Base-by-base conservation (phyloP, 2,113 vertebrate genomes). In the Montifringilla adamsi region DNA sequence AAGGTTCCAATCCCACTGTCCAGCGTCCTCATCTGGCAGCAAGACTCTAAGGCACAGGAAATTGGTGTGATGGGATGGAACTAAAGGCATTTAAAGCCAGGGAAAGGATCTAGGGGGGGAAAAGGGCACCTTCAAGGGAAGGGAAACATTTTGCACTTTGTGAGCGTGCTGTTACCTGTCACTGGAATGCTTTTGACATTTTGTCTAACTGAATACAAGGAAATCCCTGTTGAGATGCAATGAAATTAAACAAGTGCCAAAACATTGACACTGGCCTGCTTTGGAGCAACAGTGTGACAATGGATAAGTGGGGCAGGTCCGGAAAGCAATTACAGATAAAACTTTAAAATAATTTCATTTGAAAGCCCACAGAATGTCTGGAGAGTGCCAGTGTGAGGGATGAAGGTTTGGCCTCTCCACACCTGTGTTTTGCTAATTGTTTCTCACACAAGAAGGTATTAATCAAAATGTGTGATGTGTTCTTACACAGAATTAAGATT, bases 1-100 rank as follows among this genome's bases (percentile, higher is more conserved):
- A 99, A 99, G 83, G 99, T 99, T 88, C 99, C 99, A 17, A 99
- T 99, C n/a, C 99, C 99, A 1, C 99, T 99, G 98, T 99, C 99
- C 96, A 99, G 83, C 1, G 99, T 99, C 95, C 99, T 98, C 98
- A 98, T 99, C 98, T 99, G 99, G 97, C 99, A 99, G 97, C 98
- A 94, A 63, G 98, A 98, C 97, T 98, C 99, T 99, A 95, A 49
- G 56, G 95, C 68, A 97, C 30, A 98, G 96, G 84, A 98, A 91
- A 97, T 96, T 7, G 92, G 92, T 92, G 90, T 96, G 90, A 97
- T 23, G 64, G 78, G 52, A 30, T 79, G 79, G 53, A 24, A 22
- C 9, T n/a, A 39, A 77, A 84, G 72, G 73, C 6, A 47, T 47
- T 98, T 90, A 98, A 94, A 97, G 94, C 91, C 97, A 98, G 41